Base-by-base conservation (phyloP, 1,140 invertebrate species). In the Carposina sasakii region DNA sequence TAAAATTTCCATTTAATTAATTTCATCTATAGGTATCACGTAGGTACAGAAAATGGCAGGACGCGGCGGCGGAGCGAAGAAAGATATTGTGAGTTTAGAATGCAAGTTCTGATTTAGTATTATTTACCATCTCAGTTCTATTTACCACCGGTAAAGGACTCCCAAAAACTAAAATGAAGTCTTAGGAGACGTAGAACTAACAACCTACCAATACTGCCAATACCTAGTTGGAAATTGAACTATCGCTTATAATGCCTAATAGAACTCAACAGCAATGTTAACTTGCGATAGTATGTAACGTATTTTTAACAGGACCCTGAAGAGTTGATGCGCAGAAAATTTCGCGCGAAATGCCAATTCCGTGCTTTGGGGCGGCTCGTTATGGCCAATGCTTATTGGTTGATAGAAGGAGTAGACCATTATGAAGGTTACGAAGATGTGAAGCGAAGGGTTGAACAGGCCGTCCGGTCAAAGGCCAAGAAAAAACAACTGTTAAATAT, bases 381-480 rank as follows among this genome's bases (percentile, higher is more conserved):
- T 3, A 71, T 89, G 31, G 77, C 79, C 10, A 89, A 89, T 56
- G 68, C 78, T 3, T 81, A 82, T 48, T 90, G 89, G 89, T 58
- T 90, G 33, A 69, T 68, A 15, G 87, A 87, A 49, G 75, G 64
- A 2, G 63, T 75, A 1, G 85, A 87, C 43, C 70, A 86, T 15
- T 83, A 87, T 33, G 78, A 79, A 57, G 72, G 81, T 1, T 39
- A 77, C 2, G 87, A 88, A 15, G 81, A 89, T 48, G 82, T 89
- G 0, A 81, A 85, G 30, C 72, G 76, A 15, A 83, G 87, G 49
- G 85, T 88, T 10, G 81, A 81, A 49, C 71, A 87, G 45, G 68
- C 85, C 8, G 81, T 86, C 2, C 63, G 82, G 9, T 83, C 67
- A 13, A 87, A 86, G 50, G 63, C 65, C 0, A 88, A 88, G 15